These are phyloP conservation scores for Hypena proboscidalis DNA, from an alignment of 2,888 invertebrate genomes.

Conservation along the genomic window DNA sequence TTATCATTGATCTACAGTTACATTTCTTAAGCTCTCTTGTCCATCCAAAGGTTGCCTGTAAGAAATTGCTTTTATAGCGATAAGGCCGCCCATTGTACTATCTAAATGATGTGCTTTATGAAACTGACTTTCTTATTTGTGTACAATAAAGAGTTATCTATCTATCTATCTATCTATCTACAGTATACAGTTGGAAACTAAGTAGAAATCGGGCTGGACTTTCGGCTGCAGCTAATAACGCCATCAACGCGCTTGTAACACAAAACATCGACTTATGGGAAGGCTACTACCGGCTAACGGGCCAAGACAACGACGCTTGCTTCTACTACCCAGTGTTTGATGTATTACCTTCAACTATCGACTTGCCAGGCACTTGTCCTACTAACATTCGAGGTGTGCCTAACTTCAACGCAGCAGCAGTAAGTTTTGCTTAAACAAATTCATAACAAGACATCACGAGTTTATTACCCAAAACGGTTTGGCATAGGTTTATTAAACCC, in stretches of 20 bases:
- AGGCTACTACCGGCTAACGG: slow-evolving; percentile 59
- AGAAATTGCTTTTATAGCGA: no score
- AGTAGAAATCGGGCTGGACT: slow-evolving; percentile 56
- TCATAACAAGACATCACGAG: neutral
- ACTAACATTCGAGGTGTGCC: slow-evolving; percentile 54
- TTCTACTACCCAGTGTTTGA: slow-evolving; percentile 71
- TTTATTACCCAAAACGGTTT: no score
- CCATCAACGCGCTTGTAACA: slow-evolving; percentile 51
- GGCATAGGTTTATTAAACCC: no score
- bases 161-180: no score
- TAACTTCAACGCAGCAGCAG: slow-evolving; percentile 54
- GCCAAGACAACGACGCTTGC: slow-evolving; percentile 60
- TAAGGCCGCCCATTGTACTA: no score
- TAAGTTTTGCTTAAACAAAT: slow-evolving; percentile 43
- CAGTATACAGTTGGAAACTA: slow-evolving; percentile 77
- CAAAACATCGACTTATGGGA: slow-evolving; percentile 58
- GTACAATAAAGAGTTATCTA: no score
- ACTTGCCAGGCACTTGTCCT: slow-evolving; percentile 58
- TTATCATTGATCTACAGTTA: neutral
- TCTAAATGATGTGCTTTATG: no score
- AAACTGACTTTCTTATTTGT: no score
- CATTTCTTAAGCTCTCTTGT: no score
- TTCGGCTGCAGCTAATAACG: slow-evolving; percentile 44
- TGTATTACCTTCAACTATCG: slow-evolving; percentile 49
- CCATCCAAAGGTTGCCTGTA: no score